A percentile compares a stretch with the other conserved stretches of the same genome.
These are phyloP conservation scores for Scophthalmus maximus DNA, from an alignment of 2,113 vertebrate species.

Conservation along the genomic window DNA sequence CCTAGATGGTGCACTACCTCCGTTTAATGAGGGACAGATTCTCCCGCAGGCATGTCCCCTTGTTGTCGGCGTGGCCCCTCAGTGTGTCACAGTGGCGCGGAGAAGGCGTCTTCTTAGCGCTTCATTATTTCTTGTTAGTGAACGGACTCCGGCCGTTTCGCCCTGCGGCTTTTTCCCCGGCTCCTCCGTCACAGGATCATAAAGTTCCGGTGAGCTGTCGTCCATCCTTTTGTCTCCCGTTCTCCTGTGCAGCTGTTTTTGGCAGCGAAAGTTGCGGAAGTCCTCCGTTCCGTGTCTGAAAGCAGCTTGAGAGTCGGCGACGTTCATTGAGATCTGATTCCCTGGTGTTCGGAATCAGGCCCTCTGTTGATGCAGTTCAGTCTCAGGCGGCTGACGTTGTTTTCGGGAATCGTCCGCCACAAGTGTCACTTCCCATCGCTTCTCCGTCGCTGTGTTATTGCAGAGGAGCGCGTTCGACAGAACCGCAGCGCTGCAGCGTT, in stretches of 20 bases:
- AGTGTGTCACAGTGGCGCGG: conserved; percentile 62
- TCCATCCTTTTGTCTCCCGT: not conserved
- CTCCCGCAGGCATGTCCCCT: conserved; percentile 55
- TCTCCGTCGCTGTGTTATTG: conserved; percentile 24
- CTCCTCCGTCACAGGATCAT: not conserved
- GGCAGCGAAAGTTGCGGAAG: no score
- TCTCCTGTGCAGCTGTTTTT: not conserved
- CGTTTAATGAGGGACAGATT: conserved; percentile 54
- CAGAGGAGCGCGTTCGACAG: conserved; percentile 13
- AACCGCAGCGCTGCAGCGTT: conserved; percentile 11
- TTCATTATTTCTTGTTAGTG: conserved; percentile 58
- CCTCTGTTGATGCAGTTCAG: conserved; percentile 1
- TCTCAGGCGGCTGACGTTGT: conserved; percentile 1
- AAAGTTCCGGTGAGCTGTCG: not conserved
- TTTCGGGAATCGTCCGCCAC: conserved; percentile 16
- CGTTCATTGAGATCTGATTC: not conserved
- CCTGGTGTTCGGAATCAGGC: conserved; percentile 5
- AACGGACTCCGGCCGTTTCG: no score
- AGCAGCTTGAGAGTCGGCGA: no score
- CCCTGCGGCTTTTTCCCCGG: conserved; percentile 1
- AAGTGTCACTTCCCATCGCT: conserved; percentile 17
- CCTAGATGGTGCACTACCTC: conserved; percentile 29
- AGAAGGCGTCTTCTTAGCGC: conserved; percentile 39
- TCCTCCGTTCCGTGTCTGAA: no score
- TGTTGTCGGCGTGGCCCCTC: conserved; percentile 45